A percentile compares a stretch with the other conserved stretches of the same genome.
phyloP scores from a whole-genome alignment of 1,140 invertebrate genomes.

The Polyergus mexicanus region DNA sequence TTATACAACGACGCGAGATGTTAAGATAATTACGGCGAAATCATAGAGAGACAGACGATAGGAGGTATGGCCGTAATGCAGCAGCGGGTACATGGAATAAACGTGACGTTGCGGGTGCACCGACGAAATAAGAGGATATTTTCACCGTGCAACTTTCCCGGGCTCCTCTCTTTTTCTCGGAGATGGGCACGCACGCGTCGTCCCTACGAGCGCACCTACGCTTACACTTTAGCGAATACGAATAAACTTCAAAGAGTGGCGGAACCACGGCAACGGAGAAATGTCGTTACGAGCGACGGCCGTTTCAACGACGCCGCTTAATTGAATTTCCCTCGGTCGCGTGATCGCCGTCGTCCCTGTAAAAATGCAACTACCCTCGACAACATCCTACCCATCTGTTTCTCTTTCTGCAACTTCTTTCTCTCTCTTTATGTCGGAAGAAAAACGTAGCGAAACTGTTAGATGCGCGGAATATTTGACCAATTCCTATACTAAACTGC shows the following conservation, averaged over 20 bases:
- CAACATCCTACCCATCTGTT: conserved; percentile 52
- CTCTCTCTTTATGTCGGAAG: conserved; percentile 11
- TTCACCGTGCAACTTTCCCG: conserved; percentile 45
- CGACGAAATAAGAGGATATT: conserved; percentile 52
- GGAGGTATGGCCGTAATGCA: not conserved
- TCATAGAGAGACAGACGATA: conserved; percentile 22
- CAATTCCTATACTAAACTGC: conserved; percentile 1
- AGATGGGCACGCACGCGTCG: conserved; percentile 55
- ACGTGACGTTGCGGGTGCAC: conserved; percentile 35
- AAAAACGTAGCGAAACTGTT: conserved; percentile 17
- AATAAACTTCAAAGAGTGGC: conserved; percentile 61
- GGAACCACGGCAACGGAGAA: conserved; percentile 48
- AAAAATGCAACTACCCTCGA: conserved; percentile 57
- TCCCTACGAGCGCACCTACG: conserved; percentile 24
- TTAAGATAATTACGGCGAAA: conserved; percentile 46
- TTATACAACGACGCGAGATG: conserved; percentile 25
- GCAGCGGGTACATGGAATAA: not conserved
- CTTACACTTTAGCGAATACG: conserved; percentile 56
- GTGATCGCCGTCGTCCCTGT: conserved; percentile 60
- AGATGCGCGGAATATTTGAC: not conserved
- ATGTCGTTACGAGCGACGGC: conserved; percentile 56
- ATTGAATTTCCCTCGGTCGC: conserved; percentile 64
- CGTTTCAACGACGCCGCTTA: conserved; percentile 63
- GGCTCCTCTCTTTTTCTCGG: conserved; percentile 8
- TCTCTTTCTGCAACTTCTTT: conserved; percentile 30